Evolutionary conservation across 1,140 invertebrate species (phyloP), one percentile per base, ranked within the genome.

Genomic region (Trialeurodes vaporariorum): DNA sequence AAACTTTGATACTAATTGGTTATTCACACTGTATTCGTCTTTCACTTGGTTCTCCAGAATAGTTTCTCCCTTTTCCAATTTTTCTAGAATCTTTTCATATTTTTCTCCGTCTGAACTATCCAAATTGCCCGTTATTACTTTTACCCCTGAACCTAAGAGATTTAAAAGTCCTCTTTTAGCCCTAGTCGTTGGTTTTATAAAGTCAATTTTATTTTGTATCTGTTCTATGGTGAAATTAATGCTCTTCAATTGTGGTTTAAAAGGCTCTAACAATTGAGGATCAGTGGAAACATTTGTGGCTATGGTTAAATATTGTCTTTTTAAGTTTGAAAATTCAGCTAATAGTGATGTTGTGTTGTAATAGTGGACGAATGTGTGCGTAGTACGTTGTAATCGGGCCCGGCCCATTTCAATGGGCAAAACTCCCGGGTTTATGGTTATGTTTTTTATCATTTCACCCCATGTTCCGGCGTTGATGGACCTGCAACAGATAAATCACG

Each of bases 111-210:
- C 63, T 25, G 13, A 5, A 21, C 5, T 5, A 22, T 64, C 63
- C n/a, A 64, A 64, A 25, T 64, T 64, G 9, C 63, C 63, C 2
- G 63, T 64, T 64, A 25, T 25, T 26, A 64, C 13, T 25, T 64
- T 64, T n/a, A 64, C 34, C n/a, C 25, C 11, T 5, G 63, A 25
- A 23, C 63, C 63, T 64, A 64, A 12, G 21, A 27, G n/a, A 11
- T 13, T 11, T 2, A 12, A 64, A 25, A 64, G 13, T 2, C 23
- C 63, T 26, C 63, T 64, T 25, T n/a, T 64, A 9, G 2, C 34
- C 25, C 63, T 23, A 27, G 5, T 64, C 17, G 13, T 2, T n/a
- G 61, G 9, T 22, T 22, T 13, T 9, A 24, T n/a, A n/a, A n/a
- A n/a, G n/a, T n/a, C n/a, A n/a, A n/a, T n/a, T n/a, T n/a, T n/a